Evolutionary conservation across 2,797 vertebrate species (phyloP).

Genomic region (Taeniopygia guttata): DNA sequence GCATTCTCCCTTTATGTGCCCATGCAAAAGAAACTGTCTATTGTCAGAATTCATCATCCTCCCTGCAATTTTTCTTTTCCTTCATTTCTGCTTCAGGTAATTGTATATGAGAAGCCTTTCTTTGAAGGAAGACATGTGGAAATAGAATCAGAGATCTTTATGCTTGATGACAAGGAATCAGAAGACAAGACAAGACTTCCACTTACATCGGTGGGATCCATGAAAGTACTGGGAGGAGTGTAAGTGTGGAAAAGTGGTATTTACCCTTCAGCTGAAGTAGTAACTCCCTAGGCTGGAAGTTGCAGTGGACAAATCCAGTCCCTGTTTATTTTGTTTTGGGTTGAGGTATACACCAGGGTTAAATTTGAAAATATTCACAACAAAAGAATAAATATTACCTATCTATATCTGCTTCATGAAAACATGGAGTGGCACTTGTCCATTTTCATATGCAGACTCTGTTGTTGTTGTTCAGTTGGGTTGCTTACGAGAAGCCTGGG

Average conservation of each 20-base stretch:
- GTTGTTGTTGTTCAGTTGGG: conserved; percentile 82
- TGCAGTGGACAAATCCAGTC: neutral
- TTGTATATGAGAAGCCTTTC: conserved; percentile 89
- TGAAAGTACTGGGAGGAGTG: conserved; percentile 91
- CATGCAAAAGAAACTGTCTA: neutral
- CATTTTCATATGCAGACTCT: neutral
- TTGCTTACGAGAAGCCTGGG: conserved; percentile 86
- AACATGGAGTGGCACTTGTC: neutral
- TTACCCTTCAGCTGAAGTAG: neutral
- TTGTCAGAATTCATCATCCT: neutral
- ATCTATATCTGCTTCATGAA: neutral
- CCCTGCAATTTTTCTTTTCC: neutral
- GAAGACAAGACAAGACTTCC: conserved; percentile 19
- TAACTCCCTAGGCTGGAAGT: neutral
- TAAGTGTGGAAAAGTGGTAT: conserved; percentile 74
- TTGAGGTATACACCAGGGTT: neutral
- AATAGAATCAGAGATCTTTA: conserved; percentile 78
- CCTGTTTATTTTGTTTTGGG: neutral
- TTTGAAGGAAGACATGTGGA: conserved; percentile 86
- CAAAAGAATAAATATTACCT: neutral
- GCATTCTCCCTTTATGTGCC: neutral
- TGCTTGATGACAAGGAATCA: conserved; percentile 59
- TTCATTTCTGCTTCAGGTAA: conserved; percentile 73
- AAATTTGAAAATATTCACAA: neutral
- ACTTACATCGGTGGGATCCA: conserved; percentile 81